Conservation (phyloP, 2,113 vertebrate genomes). For the Zootoca vivipara region DNA sequence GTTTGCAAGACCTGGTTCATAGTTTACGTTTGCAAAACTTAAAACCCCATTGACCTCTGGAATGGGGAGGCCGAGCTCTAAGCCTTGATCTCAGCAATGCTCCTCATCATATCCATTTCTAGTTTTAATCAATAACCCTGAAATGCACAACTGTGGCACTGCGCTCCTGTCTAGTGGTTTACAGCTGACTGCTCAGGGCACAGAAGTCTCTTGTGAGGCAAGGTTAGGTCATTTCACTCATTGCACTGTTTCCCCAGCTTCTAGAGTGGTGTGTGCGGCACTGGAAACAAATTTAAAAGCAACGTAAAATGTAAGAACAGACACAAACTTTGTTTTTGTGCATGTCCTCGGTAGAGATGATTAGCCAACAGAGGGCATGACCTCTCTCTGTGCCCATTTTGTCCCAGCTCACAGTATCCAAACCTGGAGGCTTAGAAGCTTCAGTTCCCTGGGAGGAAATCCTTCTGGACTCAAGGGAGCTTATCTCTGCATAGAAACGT, state of each 20-base stretch:
- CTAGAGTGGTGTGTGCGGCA: background rate
- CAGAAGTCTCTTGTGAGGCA: background rate
- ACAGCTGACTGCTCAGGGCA: fast-evolving
- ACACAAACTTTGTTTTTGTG: background rate
- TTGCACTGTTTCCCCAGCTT: background rate
- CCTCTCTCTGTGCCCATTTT: background rate
- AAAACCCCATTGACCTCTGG: background rate
- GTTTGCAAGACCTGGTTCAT: background rate
- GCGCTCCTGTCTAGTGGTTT: background rate
- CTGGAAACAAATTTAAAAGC: background rate
- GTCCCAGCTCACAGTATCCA: background rate
- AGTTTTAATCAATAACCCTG: background rate
- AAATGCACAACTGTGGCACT: background rate
- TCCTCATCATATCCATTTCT: background rate
- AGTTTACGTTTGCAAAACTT: background rate
- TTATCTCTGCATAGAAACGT: too few relatives aligned
- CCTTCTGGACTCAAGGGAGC: too few relatives aligned
- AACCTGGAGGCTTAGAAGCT: background rate
- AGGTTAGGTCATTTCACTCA: background rate
- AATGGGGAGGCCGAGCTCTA: background rate
- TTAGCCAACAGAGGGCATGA: background rate
- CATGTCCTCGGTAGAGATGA: background rate
- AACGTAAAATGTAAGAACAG: background rate
- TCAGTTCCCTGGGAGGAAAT: too few relatives aligned
- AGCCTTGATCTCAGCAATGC: background rate